Percentiles rank a stretch among this genome's conserved stretches.
phyloP scores from a whole-genome alignment of 2,888 invertebrate species.

The Chromoteleia sp. region DNA sequence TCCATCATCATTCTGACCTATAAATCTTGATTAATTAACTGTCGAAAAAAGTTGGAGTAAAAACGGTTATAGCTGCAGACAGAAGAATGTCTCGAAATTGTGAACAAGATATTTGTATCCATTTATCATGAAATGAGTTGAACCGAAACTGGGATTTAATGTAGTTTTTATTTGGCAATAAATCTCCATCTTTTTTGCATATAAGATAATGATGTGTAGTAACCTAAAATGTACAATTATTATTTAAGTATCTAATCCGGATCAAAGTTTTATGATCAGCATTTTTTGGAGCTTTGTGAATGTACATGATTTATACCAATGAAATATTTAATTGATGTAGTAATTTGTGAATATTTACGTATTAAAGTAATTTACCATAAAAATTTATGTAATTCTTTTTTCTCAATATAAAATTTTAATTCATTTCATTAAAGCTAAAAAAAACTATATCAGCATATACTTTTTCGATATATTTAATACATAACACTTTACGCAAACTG shows the following conservation, averaged over 20 bases:
- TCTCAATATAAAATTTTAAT: too few relatives aligned
- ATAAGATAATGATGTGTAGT: slow-evolving; percentile 39
- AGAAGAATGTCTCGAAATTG: slow-evolving; percentile 46
- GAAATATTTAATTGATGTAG: too few relatives aligned
- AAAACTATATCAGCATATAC: too few relatives aligned
- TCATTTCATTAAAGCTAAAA: too few relatives aligned
- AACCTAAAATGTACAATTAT: slow-evolving; percentile 35
- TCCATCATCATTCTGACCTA: slow-evolving; percentile 29
- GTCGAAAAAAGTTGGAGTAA: slow-evolving; percentile 33
- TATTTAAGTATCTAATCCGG: slow-evolving; percentile 38
- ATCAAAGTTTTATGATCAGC: slow-evolving; percentile 19
- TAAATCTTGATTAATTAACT: slow-evolving; percentile 62
- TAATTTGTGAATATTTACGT: too few relatives aligned
- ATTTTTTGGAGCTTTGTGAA: neutral
- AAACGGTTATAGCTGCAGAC: slow-evolving; percentile 45
- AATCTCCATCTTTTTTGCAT: slow-evolving; percentile 55
- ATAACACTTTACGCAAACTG: too few relatives aligned
- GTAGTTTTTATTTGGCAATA: slow-evolving; percentile 64
- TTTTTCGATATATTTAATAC: too few relatives aligned
- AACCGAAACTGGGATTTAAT: slow-evolving; percentile 58
- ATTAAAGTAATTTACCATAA: too few relatives aligned
- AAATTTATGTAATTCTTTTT: neutral
- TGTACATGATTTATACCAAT: neutral
- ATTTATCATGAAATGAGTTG: slow-evolving; percentile 59
- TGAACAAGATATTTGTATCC: slow-evolving; percentile 40